Conservation (phyloP, 2,888 invertebrate species). For the Baccha elongata region DNA sequence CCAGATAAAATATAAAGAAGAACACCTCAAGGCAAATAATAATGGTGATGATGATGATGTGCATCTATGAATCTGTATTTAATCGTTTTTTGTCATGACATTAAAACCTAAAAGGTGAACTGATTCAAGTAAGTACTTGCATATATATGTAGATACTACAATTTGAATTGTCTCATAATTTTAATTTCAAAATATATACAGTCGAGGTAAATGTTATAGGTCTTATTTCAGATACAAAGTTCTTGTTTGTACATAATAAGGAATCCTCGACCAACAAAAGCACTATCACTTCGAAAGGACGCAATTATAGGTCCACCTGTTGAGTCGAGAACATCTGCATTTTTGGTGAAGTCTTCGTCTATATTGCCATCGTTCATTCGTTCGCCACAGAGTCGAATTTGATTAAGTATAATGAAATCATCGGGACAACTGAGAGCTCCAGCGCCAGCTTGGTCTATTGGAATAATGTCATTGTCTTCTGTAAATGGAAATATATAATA, state of each 20-base stretch:
- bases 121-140: no score
- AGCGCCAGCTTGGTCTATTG: conserved; percentile 88
- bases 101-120: no score
- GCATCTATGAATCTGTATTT: conserved; percentile 66
- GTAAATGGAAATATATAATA: conserved; percentile 70
- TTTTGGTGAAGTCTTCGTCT: conserved; percentile 85
- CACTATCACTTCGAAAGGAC: conserved; percentile 86
- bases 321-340: conserved; percentile 88
- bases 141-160: not conserved
- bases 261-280: conserved; percentile 88
- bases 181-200: conserved; percentile 48
- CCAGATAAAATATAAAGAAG: conserved; percentile 27
- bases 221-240: conserved; percentile 83
- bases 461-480: conserved; percentile 86
- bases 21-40: conserved; percentile 74
- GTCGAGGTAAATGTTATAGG: no score
- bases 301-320: conserved; percentile 88
- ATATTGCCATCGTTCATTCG: conserved; percentile 87
- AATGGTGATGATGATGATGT: conserved; percentile 46
- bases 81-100: conserved; percentile 35
- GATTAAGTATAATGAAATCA: conserved; percentile 88
- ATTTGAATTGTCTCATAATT: not conserved
- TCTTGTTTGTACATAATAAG: conserved; percentile 88
- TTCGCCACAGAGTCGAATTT: conserved; percentile 88
- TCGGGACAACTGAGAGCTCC: conserved; percentile 90